Evolutionary conservation across 2,888 invertebrate genomes (phyloP), one percentile per base, ranked within the genome.

Genomic region (Melipona beecheii): DNA sequence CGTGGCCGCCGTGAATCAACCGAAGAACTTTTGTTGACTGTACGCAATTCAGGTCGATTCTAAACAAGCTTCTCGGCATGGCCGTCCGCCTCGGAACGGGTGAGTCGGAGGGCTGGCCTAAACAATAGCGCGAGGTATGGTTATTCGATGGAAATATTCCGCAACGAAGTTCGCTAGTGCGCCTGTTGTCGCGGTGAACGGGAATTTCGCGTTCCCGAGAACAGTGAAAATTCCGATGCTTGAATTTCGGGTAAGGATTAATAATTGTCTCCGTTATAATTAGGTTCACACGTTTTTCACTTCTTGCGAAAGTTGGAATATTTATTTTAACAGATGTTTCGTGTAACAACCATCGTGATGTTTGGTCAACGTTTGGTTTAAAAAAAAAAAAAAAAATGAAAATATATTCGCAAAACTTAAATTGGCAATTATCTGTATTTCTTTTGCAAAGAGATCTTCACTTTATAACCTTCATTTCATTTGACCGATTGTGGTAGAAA

Each of bases 11-110:
- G 24, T 81, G 82, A 65, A 82, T 70, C 69, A 75, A 31, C 52
- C 15, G 52, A 75, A 70, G 31, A 82, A 82, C 74, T 82, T 70
- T 80, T 58, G 82, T 82, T 54, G 74, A 69, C 82, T 36, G 17
- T 54, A 13, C 56, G 65, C 64, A 65, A 74, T 70, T 65, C 56
- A 70, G 50, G 49, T 60, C 52, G 58, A 82, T 74, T 82, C 82
- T 73, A 70, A 74, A 70, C 82, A 82, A 65, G 64, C 81, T 74
- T 31, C 60, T 15, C 49, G 50, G 31, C 36, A 81, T 56, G 21
- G 50, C 50, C 6, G 60, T 24, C 43, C 36, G 9, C 52, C 31
- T 49, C n/a, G n/a, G 13, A 15, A 56, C 43, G 43, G 9, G 43
- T 43, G 11, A 11, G 19, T 19, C 17, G n/a, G 5, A 0, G 4